Base-by-base conservation (phyloP, 2,113 vertebrate genomes). In the Colinus virginianus region DNA sequence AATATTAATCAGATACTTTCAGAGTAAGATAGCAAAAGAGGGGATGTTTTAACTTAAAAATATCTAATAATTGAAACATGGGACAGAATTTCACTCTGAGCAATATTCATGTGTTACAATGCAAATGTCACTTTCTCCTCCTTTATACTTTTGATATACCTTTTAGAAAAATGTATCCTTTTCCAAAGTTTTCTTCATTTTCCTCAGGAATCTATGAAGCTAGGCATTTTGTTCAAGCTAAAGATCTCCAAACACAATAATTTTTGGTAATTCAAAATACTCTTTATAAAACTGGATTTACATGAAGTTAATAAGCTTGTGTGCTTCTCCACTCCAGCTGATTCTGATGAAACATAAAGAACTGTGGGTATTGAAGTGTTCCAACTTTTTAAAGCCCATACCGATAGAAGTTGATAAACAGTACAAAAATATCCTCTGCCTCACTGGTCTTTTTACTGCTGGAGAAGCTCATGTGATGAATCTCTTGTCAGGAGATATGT, bases 141-240 rank as follows among this genome's bases (percentile, higher is more conserved):
- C 9, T 2, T 87, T 9, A 17, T 64, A 30, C 6, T 92, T 17
- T n/a, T 0, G 0, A 3, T 76, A 26, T 20, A 23, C 8, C 9
- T 53, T 7, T 61, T 71, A 5, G 89, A 19, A 76, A n/a, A 32
- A 21, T 11, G 17, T 19, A 56, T 56, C n/a, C 30, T 10, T 56
- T 56, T 20, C 30, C 55, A n/a, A 20, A 13, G 55, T 58, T n/a
- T 58, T 17, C 10, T 56, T 11, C 30, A 20, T n/a, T 56, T 56
- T 56, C 11, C 55, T n/a, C 55, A 58, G 32, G 18, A n/a, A 58
- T n/a, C 55, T 32, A 55, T 7, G 36, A 2, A 38, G 26, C 2
- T 23, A 69, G 72, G 13, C 3, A 2, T 16, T 71, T 30, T 80
- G 13, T 8, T 6, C 2, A 49, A 66, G 46, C 10, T 84, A 61